Conservation (phyloP, 2,888 invertebrate genomes). For the Eristalis intricaria region DNA sequence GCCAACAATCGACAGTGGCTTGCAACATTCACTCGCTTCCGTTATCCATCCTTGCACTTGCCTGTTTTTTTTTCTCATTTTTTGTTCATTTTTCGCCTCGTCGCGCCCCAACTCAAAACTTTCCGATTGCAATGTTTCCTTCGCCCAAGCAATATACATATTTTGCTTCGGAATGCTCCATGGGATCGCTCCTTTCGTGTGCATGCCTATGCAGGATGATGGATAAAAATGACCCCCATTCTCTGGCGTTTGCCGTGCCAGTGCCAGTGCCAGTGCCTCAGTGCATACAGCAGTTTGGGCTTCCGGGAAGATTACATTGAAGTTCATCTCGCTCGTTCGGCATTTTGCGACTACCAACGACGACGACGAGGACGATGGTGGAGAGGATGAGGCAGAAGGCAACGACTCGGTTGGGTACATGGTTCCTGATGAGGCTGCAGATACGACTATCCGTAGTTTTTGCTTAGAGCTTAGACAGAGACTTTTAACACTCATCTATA, state of each 20-base stretch:
- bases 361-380: background rate
- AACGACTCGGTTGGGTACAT: conserved; percentile 22
- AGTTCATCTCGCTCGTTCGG: conserved; percentile 26
- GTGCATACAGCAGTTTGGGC: conserved; percentile 14
- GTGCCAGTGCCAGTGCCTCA: background rate
- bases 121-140: conserved; percentile 52
- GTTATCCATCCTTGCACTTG: conserved; percentile 18
- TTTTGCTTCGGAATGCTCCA: conserved; percentile 46
- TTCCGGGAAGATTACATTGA: conserved; percentile 68
- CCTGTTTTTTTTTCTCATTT: conserved; percentile 4
- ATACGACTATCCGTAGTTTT: conserved; percentile 44
- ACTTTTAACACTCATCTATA: conserved; percentile 67
- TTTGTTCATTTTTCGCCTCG: conserved; percentile 34
- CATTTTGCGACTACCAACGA: conserved; percentile 1
- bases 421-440: conserved; percentile 57
- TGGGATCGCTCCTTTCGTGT: conserved; percentile 56
- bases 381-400: background rate
- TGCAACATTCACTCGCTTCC: conserved; percentile 44
- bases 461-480: conserved; percentile 66
- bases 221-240: conserved; percentile 58
- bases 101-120: conserved; percentile 31
- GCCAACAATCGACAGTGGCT: conserved; percentile 25
- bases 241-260: background rate
- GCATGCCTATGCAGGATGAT: conserved; percentile 56
- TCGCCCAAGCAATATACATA: conserved; percentile 49